These are phyloP conservation scores for Harpagifer antarcticus DNA, from an alignment of 2,797 vertebrate genomes.

Conservation along the genomic window DNA sequence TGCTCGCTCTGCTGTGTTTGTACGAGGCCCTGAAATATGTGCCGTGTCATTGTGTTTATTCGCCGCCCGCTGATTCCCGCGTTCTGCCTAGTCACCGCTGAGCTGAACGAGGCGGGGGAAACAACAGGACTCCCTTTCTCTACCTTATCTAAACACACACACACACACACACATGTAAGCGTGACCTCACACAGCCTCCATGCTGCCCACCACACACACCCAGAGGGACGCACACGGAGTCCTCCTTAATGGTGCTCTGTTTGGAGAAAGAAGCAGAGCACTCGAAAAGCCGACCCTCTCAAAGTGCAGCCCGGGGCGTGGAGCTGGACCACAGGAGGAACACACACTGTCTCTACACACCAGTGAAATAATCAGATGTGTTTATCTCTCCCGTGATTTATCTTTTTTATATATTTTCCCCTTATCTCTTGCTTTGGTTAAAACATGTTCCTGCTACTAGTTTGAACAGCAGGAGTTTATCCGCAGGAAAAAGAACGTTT, in stretches of 20 bases:
- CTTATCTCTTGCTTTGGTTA: not conserved
- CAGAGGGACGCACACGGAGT: slow-evolving; percentile 37
- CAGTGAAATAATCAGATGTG: not conserved
- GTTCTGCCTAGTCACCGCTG: slow-evolving; percentile 65
- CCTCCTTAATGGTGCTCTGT: slow-evolving; percentile 52
- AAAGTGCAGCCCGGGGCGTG: slow-evolving; percentile 63
- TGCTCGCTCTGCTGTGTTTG: slow-evolving; percentile 7
- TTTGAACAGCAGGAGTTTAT: slow-evolving; percentile 3
- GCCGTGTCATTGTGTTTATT: slow-evolving; percentile 54
- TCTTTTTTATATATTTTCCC: not conserved
- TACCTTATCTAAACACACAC: slow-evolving; percentile 10
- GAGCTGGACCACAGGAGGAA: slow-evolving; percentile 41
- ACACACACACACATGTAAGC: not conserved
- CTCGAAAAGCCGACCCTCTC: slow-evolving; percentile 55
- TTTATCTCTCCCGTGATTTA: slow-evolving; percentile 13
- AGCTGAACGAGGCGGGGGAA: slow-evolving; percentile 28
- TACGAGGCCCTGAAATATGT: slow-evolving; percentile 43
- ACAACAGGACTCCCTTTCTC: slow-evolving; percentile 28
- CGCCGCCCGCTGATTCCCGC: slow-evolving; percentile 36
- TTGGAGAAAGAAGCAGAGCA: slow-evolving; percentile 38
- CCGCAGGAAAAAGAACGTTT: slow-evolving; percentile 8
- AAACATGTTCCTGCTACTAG: not conserved
- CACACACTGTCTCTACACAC: slow-evolving; percentile 14
- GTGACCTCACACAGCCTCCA: slow-evolving; percentile 28
- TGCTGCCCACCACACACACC: slow-evolving; percentile 3